Evolutionary conservation across 2,888 invertebrate genomes (phyloP).

Genomic region (Ochropleura plecta): DNA sequence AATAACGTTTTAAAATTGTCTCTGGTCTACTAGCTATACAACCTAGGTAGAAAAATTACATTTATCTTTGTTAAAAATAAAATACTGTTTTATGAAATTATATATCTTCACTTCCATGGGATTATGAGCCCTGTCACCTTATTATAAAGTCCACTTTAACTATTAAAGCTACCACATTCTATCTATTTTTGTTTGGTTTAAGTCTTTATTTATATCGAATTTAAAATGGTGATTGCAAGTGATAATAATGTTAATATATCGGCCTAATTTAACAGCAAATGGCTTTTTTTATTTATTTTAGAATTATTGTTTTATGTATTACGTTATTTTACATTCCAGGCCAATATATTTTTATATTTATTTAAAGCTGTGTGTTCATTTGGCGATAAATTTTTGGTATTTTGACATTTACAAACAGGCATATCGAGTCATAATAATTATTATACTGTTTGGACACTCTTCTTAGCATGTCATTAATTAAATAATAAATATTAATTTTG

Average conservation of each 20-base stretch:
- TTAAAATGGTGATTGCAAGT: slow-evolving; percentile 52
- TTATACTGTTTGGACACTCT: neutral
- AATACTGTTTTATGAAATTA: slow-evolving; percentile 47
- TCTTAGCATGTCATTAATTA: neutral
- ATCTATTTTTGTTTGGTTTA: slow-evolving; percentile 38
- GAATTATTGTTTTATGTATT: slow-evolving; percentile 63
- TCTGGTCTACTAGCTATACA: slow-evolving; percentile 58
- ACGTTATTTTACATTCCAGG: slow-evolving; percentile 73
- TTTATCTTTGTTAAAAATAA: slow-evolving; percentile 40
- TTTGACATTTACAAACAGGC: neutral
- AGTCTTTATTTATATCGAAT: slow-evolving; percentile 46
- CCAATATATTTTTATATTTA: slow-evolving; percentile 63
- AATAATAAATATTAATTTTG: neutral
- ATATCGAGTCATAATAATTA: too few relatives aligned
- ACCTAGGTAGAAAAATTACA: slow-evolving; percentile 56
- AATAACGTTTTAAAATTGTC: neutral
- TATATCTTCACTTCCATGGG: slow-evolving; percentile 34
- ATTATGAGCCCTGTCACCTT: slow-evolving; percentile 38
- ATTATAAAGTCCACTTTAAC: slow-evolving; percentile 43
- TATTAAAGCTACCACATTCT: slow-evolving; percentile 38
- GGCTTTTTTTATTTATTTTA: slow-evolving; percentile 61
- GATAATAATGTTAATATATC: slow-evolving; percentile 44
- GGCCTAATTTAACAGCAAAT: slow-evolving; percentile 55
- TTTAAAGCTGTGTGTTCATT: slow-evolving; percentile 43
- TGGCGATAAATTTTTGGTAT: neutral